A percentile compares a stretch with the other conserved stretches of the same genome.
Conservation (phyloP, 2,113 vertebrate species). For the Alaudala cheleensis region DNA sequence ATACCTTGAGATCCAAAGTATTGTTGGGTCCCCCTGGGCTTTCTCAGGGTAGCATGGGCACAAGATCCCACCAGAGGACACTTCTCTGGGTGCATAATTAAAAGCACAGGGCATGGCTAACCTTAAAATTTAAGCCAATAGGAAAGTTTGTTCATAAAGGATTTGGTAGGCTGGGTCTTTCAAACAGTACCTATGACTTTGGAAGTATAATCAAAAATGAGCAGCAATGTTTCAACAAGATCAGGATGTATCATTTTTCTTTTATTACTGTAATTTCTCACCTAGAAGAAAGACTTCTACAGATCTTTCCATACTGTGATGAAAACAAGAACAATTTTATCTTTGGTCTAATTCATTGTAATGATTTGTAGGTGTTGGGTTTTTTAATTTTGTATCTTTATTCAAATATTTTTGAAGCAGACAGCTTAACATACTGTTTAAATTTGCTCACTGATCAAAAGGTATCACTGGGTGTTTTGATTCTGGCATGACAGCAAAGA, state of each 20-base stretch:
- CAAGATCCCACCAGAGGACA: background rate
- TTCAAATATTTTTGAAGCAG: slow-evolving; percentile 8
- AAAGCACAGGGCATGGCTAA: background rate
- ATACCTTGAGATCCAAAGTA: background rate
- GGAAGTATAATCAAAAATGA: background rate
- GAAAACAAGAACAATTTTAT: background rate
- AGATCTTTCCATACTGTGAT: background rate
- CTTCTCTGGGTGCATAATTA: background rate
- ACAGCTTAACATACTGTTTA: background rate
- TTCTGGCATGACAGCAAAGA: background rate
- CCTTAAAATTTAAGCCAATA: background rate
- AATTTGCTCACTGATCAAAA: background rate
- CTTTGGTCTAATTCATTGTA: background rate
- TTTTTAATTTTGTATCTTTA: background rate
- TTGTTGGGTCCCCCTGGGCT: background rate
- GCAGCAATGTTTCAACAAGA: background rate
- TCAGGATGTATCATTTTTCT: background rate
- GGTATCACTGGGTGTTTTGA: background rate
- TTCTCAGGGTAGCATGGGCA: background rate
- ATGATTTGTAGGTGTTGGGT: background rate
- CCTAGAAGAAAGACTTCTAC: background rate
- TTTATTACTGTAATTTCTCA: background rate
- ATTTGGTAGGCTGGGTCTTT: background rate
- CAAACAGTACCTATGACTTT: background rate
- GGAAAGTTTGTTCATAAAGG: background rate